These are phyloP conservation scores for Hemichromis elongatus DNA, from an alignment of 2,113 vertebrate species.

Conservation along the genomic window DNA sequence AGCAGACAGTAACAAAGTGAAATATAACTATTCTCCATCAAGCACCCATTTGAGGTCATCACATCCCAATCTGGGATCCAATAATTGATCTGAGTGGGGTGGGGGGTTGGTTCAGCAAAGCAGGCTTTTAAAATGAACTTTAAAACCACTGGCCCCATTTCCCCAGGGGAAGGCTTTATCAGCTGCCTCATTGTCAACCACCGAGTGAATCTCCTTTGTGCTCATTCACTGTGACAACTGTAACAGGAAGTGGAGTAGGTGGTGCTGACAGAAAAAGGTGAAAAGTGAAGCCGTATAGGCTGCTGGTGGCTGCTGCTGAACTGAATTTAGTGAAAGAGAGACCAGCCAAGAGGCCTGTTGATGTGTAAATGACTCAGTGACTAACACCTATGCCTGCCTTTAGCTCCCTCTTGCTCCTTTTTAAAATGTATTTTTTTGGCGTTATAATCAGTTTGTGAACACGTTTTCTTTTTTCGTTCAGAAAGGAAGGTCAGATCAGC, in stretches of 20 bases:
- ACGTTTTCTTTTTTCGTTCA: neutral
- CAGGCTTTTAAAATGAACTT: constrained; percentile 39
- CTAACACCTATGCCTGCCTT: neutral
- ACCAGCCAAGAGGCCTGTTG: neutral
- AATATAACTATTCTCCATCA: neutral
- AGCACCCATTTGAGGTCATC: neutral
- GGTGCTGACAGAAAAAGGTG: neutral
- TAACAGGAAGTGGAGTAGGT: constrained; percentile 49
- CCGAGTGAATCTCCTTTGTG: constrained; percentile 61
- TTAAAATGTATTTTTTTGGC: neutral
- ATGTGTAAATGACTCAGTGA: neutral
- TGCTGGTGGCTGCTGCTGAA: constrained; percentile 28
- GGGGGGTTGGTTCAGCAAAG: neutral
- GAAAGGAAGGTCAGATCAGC: neutral
- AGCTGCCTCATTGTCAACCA: constrained; percentile 29
- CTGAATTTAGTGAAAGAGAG: constrained; percentile 26
- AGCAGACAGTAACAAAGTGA: neutral
- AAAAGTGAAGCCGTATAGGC: neutral
- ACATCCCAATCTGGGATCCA: neutral
- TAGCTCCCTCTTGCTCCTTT: neutral
- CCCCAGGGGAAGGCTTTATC: constrained; percentile 39
- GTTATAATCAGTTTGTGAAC: neutral
- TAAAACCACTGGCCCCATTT: constrained; percentile 29
- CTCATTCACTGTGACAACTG: constrained; percentile 30
- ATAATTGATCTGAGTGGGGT: neutral